A percentile compares a stretch with the other conserved stretches of the same genome.
Conservation (phyloP, 1,140 invertebrate genomes). For the Diprion similis region DNA sequence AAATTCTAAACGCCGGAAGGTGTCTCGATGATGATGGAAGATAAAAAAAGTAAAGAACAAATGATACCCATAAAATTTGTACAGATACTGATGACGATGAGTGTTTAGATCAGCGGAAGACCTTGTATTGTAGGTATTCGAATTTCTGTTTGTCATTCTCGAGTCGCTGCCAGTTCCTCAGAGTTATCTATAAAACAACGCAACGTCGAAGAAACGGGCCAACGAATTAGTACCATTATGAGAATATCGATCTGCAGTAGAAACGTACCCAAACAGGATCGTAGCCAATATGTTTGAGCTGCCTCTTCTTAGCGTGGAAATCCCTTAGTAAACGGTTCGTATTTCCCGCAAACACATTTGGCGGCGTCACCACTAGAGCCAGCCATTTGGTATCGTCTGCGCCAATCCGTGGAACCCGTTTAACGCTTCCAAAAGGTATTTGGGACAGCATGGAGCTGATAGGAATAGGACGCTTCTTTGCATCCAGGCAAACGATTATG, state of each 20-base stretch:
- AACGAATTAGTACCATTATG: not conserved
- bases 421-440: slow-evolving; percentile 38
- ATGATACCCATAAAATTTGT: too few species aligned
- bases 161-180: not conserved
- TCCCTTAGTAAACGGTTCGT: slow-evolving; percentile 52
- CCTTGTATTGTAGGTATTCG: not conserved
- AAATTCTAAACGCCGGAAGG: too few species aligned
- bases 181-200: not conserved
- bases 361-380: slow-evolving; percentile 54
- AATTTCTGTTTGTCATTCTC: not conserved
- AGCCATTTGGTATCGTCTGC: slow-evolving; percentile 51
- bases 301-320: slow-evolving; percentile 59
- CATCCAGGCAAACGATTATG: slow-evolving; percentile 61
- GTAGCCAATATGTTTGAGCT: slow-evolving; percentile 63
- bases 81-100: too few species aligned
- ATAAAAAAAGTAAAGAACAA: too few species aligned
- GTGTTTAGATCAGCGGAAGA: not conserved
- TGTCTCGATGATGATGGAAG: too few species aligned
- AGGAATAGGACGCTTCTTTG: slow-evolving; percentile 41
- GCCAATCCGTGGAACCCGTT: slow-evolving; percentile 54
- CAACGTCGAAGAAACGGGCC: not conserved
- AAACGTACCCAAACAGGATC: slow-evolving; percentile 58
- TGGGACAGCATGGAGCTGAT: slow-evolving; percentile 33
- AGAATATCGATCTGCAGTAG: slow-evolving; percentile 13
- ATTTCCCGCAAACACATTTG: slow-evolving; percentile 55